phyloP scores from a whole-genome alignment of 2,797 vertebrate genomes.

The Acipenser transmontanus region DNA sequence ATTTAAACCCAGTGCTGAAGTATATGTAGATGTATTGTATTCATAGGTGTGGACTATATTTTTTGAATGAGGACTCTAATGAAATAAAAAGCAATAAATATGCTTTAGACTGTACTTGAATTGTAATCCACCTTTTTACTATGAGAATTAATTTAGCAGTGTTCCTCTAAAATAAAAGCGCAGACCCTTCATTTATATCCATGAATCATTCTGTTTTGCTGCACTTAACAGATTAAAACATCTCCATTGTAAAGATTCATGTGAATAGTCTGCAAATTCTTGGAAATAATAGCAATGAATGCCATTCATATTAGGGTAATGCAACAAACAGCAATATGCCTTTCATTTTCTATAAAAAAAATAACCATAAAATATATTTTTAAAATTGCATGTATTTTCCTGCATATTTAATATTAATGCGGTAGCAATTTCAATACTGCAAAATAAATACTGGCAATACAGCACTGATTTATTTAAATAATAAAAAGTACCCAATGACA shows the following conservation, averaged over 20 bases:
- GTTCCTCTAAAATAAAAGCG: too few relatives aligned
- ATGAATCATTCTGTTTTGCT: too few relatives aligned
- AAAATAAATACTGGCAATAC: background rate
- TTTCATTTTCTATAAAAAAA: background rate
- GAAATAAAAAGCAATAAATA: too few relatives aligned
- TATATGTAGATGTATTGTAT: too few relatives aligned
- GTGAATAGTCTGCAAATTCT: slow-evolving; percentile 11
- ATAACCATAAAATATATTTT: background rate
- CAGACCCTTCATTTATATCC: too few relatives aligned
- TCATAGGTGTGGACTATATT: too few relatives aligned
- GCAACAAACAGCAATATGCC: slow-evolving; percentile 6
- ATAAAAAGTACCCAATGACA: slow-evolving; percentile 3
- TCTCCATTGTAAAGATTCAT: slow-evolving; percentile 13
- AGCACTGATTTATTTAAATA: slow-evolving; percentile 10
- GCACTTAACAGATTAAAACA: slow-evolving; percentile 14
- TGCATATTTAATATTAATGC: slow-evolving; percentile 7
- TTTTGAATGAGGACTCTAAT: too few relatives aligned
- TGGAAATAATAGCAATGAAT: slow-evolving; percentile 3
- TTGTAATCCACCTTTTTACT: too few relatives aligned
- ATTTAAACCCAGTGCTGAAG: too few relatives aligned
- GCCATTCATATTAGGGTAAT: slow-evolving; percentile 9
- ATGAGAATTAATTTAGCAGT: too few relatives aligned
- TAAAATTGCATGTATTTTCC: background rate
- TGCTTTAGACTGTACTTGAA: too few relatives aligned
- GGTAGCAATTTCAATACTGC: slow-evolving; percentile 1